phyloP scores from a whole-genome alignment of 2,797 vertebrate genomes.

The Zalophus californianus region DNA sequence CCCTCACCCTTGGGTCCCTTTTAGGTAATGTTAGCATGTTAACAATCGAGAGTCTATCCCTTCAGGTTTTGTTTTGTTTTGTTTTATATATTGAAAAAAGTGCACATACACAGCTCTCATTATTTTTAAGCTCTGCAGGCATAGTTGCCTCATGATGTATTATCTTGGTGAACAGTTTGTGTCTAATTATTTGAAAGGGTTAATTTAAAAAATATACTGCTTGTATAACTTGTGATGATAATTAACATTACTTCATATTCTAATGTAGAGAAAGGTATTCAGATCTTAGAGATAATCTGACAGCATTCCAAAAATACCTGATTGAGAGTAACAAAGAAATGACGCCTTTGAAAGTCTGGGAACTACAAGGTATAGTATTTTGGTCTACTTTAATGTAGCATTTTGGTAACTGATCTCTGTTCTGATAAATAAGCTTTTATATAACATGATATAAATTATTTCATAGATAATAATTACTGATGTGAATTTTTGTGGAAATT shows the following conservation, averaged over 20 bases:
- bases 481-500: not conserved
- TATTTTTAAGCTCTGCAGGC: slow-evolving; percentile 16
- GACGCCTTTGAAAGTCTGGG: slow-evolving; percentile 97
- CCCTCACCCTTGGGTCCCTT: not conserved
- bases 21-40: not conserved
- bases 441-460: slow-evolving; percentile 10
- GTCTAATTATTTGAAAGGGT: slow-evolving; percentile 22
- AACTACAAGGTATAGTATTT: slow-evolving; percentile 94
- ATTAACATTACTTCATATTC: slow-evolving; percentile 66
- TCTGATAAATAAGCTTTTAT: slow-evolving; percentile 20
- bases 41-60: not conserved
- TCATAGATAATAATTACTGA: not conserved
- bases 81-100: not conserved
- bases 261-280: slow-evolving; percentile 92
- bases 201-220: slow-evolving; percentile 24
- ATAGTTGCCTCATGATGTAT: not conserved
- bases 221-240: slow-evolving; percentile 42
- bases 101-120: not conserved
- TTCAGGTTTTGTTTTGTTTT: not conserved
- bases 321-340: slow-evolving; percentile 94
- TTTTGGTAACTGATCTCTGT: slow-evolving; percentile 19
- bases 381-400: not conserved
- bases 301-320: slow-evolving; percentile 94
- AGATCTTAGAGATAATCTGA: slow-evolving; percentile 92
- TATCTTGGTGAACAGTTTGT: not conserved